These are phyloP conservation scores for Drosophila ambigua DNA, from an alignment of 1,140 invertebrate species.

Conservation along the genomic window DNA sequence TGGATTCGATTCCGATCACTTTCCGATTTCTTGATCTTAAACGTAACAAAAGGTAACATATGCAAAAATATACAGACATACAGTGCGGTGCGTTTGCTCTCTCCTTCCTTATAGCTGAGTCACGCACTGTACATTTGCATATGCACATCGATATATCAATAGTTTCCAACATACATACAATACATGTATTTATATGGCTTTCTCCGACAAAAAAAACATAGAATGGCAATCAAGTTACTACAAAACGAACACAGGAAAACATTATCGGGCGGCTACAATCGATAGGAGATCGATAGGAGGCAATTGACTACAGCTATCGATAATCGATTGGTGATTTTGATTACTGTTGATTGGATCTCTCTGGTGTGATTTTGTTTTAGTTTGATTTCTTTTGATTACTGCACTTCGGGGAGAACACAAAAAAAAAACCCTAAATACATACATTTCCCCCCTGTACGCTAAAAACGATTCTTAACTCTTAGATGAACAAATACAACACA, in stretches of 20 bases:
- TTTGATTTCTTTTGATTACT: conserved; percentile 21
- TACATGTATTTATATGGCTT: conserved; percentile 20
- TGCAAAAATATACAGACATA: conserved; percentile 1
- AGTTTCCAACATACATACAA: not conserved
- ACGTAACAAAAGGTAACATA: conserved; percentile 27
- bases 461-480: no score
- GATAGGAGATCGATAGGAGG: conserved; percentile 6
- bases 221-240: conserved; percentile 55
- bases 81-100: conserved; percentile 1
- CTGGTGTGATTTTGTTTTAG: not conserved
- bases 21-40: conserved; percentile 10
- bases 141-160: not conserved
- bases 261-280: conserved; percentile 2
- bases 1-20: conserved; percentile 23
- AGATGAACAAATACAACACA: conserved; percentile 5
- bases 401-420: conserved; percentile 8
- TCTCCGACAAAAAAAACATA: conserved; percentile 31
- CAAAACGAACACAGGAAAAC: conserved; percentile 17
- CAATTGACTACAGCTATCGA: conserved; percentile 1
- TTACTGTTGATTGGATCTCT: no score
- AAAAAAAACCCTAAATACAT: not conserved
- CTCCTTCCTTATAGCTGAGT: no score
- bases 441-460: not conserved
- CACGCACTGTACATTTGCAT: not conserved
- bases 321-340: no score